Percentiles rank a stretch among this genome's conserved stretches.
These are phyloP conservation scores for Hydrotaea cyrtoneurina DNA, from an alignment of 2,888 invertebrate genomes.

Conservation along the genomic window DNA sequence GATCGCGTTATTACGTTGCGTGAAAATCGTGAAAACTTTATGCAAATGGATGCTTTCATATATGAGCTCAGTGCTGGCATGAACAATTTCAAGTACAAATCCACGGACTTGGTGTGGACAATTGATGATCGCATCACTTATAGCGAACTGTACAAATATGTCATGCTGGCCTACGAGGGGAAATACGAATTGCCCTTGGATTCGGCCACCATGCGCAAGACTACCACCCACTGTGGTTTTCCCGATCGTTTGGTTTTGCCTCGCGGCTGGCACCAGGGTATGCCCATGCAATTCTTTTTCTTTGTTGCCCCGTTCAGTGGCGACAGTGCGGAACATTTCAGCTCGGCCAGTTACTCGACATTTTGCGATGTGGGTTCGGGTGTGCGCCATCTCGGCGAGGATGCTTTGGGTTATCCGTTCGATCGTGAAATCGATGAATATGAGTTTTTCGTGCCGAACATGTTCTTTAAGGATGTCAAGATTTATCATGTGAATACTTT, in stretches of 20 bases:
- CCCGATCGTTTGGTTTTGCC: constrained; percentile 84
- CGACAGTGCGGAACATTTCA: constrained; percentile 73
- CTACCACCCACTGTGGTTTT: constrained; percentile 81
- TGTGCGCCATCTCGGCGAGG: constrained; percentile 83
- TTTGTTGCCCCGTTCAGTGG: constrained; percentile 82
- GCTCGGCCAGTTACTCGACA: constrained; percentile 78
- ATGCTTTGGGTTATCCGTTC: constrained; percentile 88
- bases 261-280: constrained; percentile 83
- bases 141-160: constrained; percentile 84
- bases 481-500: constrained; percentile 84
- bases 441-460: constrained; percentile 86
- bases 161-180: constrained; percentile 83
- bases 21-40: constrained; percentile 72
- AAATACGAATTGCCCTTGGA: constrained; percentile 82
- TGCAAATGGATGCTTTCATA: constrained; percentile 84
- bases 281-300: constrained; percentile 84
- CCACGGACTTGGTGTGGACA: constrained; percentile 85
- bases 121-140: constrained; percentile 85
- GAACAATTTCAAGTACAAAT: constrained; percentile 86
- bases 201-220: constrained; percentile 70
- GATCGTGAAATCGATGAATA: constrained; percentile 85
- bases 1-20: constrained; percentile 83
- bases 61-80: constrained; percentile 84
- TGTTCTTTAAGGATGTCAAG: constrained; percentile 84
- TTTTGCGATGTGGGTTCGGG: constrained; percentile 83